These are phyloP conservation scores for Plagiodera versicolora DNA, from an alignment of 2,888 invertebrate genomes.

Conservation along the genomic window DNA sequence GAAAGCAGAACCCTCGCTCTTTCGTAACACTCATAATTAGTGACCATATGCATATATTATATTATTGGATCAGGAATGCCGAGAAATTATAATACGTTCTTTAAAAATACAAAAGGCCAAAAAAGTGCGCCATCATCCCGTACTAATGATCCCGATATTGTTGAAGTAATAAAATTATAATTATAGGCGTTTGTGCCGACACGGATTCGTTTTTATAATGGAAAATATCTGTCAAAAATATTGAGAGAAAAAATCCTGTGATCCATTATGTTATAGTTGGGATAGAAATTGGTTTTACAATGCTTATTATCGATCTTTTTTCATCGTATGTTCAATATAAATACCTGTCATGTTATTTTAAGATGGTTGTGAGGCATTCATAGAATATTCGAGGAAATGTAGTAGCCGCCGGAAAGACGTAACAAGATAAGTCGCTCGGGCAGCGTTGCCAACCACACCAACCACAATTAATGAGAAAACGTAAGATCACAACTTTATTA, in stretches of 20 bases:
- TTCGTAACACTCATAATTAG: constrained; percentile 30
- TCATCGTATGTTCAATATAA: constrained; percentile 15
- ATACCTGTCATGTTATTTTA: constrained; percentile 15
- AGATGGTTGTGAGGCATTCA: constrained; percentile 8
- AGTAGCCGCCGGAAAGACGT: constrained; percentile 6
- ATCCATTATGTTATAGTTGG: constrained; percentile 27
- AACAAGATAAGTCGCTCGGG: not conserved
- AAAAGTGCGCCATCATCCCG: constrained; percentile 31
- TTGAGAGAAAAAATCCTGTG: constrained; percentile 25
- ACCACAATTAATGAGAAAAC: too few relatives aligned
- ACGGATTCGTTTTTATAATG: constrained; percentile 26
- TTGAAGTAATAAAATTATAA: constrained; percentile 35
- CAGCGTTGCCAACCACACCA: too few relatives aligned
- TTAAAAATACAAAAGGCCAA: constrained; percentile 30
- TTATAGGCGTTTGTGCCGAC: constrained; percentile 31
- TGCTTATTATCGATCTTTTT: constrained; percentile 25
- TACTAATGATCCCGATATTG: constrained; percentile 34
- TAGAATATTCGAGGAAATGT: constrained; percentile 11
- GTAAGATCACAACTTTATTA: too few relatives aligned
- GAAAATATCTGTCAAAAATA: constrained; percentile 29
- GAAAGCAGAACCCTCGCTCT: constrained; percentile 20
- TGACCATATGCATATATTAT: constrained; percentile 27
- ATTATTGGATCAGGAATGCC: constrained; percentile 22
- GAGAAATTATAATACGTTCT: constrained; percentile 28
- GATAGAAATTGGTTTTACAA: constrained; percentile 28